Base-by-base conservation (phyloP, 2,797 vertebrate species). In the Eospalax fontanierii region DNA sequence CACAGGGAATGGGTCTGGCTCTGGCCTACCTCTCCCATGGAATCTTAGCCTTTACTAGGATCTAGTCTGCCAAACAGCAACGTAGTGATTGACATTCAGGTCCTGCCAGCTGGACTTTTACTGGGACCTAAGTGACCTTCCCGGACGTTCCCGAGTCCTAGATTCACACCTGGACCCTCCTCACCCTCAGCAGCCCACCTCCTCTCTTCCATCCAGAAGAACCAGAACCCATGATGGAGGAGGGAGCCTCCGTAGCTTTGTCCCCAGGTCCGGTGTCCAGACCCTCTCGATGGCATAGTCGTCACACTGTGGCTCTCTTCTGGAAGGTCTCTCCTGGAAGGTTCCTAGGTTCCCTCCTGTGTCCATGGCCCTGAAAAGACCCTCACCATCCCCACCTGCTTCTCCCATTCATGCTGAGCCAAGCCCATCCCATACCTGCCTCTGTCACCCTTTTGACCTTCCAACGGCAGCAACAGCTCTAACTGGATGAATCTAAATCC, bases 1-100 rank as follows among this genome's bases (percentile, higher is more conserved):
- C 12, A 26, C 65, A 40, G 24, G 59, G 43, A 14, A 4, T 0
- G 1, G 46, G 35, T 4, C 0, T 43, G n/a, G 19, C 28, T 22
- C 12, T 1, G 6, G 10, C 26, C 38, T 19, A 63, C 38, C 16
- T 70, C 28, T 6, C 8, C 71, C 8, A 6, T 65, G 71, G 86
- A 30, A 6, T 43, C n/a, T 54, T 22, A 40, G 68, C 18, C 28
- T 70, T 59, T n/a, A 4, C 14, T n/a, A n/a, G n/a, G n/a, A n/a
- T n/a, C n/a, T n/a, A 61, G 35, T 24, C 33, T 61, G 28, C 28
- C 38, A 75, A 38, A 75, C 26, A 57, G 11, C 70, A 46, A 43
- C 10, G 63, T 10, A 46, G 38, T 21, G 30, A 14, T n/a, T 8
- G 1, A 10, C 0, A 30, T 19, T 28, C 35, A 46, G 30, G 24